Conservation (phyloP, 1,140 invertebrate genomes). For the Drosophila gunungcola region DNA sequence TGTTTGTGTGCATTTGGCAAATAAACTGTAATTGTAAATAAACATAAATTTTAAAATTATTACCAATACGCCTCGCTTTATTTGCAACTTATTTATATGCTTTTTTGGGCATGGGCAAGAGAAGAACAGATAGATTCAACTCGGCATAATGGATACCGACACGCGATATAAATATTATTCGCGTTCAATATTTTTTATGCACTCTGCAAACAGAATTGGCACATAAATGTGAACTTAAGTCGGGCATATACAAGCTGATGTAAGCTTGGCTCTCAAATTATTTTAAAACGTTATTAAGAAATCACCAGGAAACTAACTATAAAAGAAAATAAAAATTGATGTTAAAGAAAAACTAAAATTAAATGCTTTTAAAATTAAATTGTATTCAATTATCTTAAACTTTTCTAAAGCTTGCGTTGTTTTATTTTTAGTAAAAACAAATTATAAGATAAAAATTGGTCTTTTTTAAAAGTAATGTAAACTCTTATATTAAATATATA, state of each 20-base stretch:
- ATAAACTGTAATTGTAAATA: slow-evolving; percentile 83
- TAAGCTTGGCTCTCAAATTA: not conserved
- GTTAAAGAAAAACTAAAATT: too few relatives aligned
- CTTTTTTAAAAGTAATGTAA: too few relatives aligned
- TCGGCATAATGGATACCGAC: slow-evolving; percentile 59
- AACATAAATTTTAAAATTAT: slow-evolving; percentile 81
- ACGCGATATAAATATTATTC: slow-evolving; percentile 69
- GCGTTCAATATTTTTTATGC: slow-evolving; percentile 53
- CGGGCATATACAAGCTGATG: slow-evolving; percentile 6
- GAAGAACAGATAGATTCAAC: slow-evolving; percentile 30
- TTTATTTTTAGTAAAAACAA: too few relatives aligned
- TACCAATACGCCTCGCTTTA: slow-evolving; percentile 62
- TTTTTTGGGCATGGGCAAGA: slow-evolving; percentile 4
- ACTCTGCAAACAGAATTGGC: slow-evolving; percentile 18
- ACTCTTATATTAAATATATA: too few relatives aligned
- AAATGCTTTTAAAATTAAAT: too few relatives aligned
- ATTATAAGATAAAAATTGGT: too few relatives aligned
- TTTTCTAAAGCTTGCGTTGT: too few relatives aligned
- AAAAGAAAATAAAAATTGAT: too few relatives aligned
- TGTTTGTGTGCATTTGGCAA: slow-evolving; percentile 49
- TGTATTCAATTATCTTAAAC: too few relatives aligned
- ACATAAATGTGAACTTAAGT: not conserved
- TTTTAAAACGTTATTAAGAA: too few relatives aligned
- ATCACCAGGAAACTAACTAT: too few relatives aligned
- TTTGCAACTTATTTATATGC: slow-evolving; percentile 75